Evolutionary conservation across 1,140 invertebrate species (phyloP).

Genomic region (Rhizoglyphus robini): DNA sequence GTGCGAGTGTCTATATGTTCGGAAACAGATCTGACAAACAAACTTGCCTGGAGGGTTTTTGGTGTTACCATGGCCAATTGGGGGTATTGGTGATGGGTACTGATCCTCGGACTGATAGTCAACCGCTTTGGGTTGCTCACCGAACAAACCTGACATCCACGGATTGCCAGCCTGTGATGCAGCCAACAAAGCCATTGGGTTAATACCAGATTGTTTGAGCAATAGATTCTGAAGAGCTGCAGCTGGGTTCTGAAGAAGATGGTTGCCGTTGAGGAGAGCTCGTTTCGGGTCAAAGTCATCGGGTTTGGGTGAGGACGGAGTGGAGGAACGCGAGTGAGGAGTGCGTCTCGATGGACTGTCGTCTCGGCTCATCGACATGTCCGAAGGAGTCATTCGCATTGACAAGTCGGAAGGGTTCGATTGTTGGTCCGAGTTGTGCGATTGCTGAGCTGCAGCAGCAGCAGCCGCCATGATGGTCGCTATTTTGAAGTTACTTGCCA

Average conservation of each 20-base stretch:
- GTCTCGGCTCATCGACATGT: not conserved
- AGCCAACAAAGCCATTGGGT: not conserved
- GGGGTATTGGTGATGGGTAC: not conserved
- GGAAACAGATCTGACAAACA: constrained; percentile 31
- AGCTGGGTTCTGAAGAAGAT: not conserved
- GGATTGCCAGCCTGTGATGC: constrained; percentile 10
- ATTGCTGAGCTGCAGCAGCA: not conserved
- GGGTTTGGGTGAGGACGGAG: not conserved
- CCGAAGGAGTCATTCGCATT: not conserved
- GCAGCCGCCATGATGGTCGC: not conserved
- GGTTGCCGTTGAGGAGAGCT: not conserved
- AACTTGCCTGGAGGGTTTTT: constrained; percentile 27
- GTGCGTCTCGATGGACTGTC: not conserved
- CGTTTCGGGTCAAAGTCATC: not conserved
- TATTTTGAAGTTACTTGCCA: not conserved
- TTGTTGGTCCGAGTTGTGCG: not conserved
- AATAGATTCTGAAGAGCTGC: constrained; percentile 8
- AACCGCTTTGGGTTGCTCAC: constrained; percentile 28
- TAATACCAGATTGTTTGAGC: not conserved
- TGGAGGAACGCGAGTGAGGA: not conserved
- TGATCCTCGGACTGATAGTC: constrained; percentile 18
- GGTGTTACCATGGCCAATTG: not conserved
- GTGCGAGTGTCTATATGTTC: constrained; percentile 31
- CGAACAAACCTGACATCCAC: constrained; percentile 31
- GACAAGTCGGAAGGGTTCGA: not conserved